Conservation (phyloP, 1,140 invertebrate genomes). For the Lanistes nyassanus region DNA sequence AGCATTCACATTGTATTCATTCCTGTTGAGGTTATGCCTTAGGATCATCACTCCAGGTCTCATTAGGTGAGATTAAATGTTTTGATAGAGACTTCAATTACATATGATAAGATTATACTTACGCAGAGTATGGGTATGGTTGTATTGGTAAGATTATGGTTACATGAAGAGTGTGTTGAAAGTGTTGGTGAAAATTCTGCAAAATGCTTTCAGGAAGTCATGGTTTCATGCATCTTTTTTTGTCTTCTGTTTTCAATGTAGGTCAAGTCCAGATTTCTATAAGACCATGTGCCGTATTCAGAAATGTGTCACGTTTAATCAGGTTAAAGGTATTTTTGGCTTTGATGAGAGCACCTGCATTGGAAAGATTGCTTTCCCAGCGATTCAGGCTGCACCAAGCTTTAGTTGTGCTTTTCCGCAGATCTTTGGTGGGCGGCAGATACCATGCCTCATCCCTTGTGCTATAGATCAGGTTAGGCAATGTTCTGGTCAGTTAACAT, state of each 20-base stretch:
- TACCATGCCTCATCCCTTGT: conserved; percentile 95
- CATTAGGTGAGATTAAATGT: too few species aligned
- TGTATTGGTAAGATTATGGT: too few species aligned
- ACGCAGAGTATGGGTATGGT: too few species aligned
- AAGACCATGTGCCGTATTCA: conserved; percentile 92
- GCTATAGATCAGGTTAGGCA: conserved; percentile 94
- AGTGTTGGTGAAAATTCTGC: too few species aligned
- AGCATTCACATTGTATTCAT: too few species aligned
- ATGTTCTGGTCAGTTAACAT: not conserved
- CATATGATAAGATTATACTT: too few species aligned
- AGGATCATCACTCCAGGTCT: too few species aligned
- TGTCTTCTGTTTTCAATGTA: conserved; percentile 68
- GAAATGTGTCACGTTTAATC: conserved; percentile 95
- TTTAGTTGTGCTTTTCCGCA: conserved; percentile 95
- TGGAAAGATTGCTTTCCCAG: conserved; percentile 97
- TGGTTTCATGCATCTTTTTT: too few species aligned
- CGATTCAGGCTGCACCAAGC: conserved; percentile 94
- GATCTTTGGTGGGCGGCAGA: conserved; percentile 85
- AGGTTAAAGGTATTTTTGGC: conserved; percentile 93
- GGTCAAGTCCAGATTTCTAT: conserved; percentile 85
- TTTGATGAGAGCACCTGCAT: conserved; percentile 95
- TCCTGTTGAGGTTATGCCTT: too few species aligned
- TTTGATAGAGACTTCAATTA: too few species aligned
- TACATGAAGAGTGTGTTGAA: too few species aligned
- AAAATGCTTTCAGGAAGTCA: too few species aligned